A percentile compares a stretch with the other conserved stretches of the same genome.
These are phyloP conservation scores for Apogon talboti DNA, from an alignment of 2,797 vertebrate species.

Conservation along the genomic window DNA sequence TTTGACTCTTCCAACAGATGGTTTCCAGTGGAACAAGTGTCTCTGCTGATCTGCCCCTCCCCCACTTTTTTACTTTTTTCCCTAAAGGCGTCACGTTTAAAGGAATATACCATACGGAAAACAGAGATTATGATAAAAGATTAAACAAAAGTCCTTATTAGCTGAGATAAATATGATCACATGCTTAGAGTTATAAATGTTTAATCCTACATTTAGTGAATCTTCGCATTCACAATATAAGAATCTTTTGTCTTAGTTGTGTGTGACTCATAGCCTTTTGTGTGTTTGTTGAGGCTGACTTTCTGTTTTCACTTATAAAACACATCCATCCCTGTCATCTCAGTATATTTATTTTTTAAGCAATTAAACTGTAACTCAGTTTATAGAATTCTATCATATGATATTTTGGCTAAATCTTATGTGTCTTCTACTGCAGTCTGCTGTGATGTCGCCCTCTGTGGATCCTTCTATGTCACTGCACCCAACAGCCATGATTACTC, in stretches of 20 bases:
- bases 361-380: conserved; percentile 8
- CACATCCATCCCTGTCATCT: not conserved
- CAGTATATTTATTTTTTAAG: not conserved
- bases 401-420: conserved; percentile 7
- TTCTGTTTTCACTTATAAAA: not conserved
- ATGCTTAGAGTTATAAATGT: too few relatives aligned
- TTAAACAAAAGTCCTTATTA: not conserved
- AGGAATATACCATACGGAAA: conserved; percentile 55
- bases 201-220: too few relatives aligned
- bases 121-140: not conserved
- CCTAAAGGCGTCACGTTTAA: conserved; percentile 68
- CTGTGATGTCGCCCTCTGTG: conserved; percentile 98
- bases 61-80: conserved; percentile 65
- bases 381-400: conserved; percentile 27
- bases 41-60: conserved; percentile 69
- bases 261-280: too few relatives aligned
- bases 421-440: conserved; percentile 82
- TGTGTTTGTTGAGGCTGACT: too few relatives aligned
- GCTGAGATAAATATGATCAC: too few relatives aligned
- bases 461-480: conserved; percentile 98
- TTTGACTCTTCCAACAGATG: conserved; percentile 84
- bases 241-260: too few relatives aligned
- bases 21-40: conserved; percentile 84
- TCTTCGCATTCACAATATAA: too few relatives aligned
- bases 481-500: conserved; percentile 94